Percentiles rank a stretch among this genome's conserved stretches.
Conservation (phyloP, 2,888 invertebrate genomes). For the Oasisia sp. region DNA sequence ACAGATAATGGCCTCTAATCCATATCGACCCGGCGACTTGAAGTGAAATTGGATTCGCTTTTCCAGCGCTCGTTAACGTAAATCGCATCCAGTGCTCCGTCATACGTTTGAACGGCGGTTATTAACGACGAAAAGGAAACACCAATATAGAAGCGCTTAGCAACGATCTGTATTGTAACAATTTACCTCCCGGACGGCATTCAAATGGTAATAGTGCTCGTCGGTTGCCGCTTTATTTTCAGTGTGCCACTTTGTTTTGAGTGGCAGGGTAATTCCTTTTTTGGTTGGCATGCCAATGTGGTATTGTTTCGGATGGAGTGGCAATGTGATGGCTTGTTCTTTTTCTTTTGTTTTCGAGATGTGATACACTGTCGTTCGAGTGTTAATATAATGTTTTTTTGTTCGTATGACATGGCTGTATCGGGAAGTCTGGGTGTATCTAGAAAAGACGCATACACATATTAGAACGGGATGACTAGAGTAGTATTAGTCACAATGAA, state of each 20-base stretch:
- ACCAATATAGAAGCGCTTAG: conserved; percentile 12
- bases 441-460: too few species aligned
- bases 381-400: not conserved
- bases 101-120: not conserved
- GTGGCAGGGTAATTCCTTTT: not conserved
- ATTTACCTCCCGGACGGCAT: not conserved
- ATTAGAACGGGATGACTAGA: too few species aligned
- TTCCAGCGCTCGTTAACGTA: not conserved
- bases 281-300: too few species aligned
- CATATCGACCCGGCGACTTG: not conserved
- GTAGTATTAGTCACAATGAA: too few species aligned
- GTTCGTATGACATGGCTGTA: not conserved
- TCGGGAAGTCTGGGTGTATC: too few species aligned
- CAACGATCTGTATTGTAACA: not conserved
- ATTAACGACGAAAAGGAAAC: not conserved
- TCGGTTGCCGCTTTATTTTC: not conserved
- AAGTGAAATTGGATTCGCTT: not conserved
- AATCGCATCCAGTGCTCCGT: not conserved
- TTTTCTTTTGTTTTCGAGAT: too few species aligned
- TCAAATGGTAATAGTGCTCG: not conserved
- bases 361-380: not conserved
- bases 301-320: not conserved
- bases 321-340: not conserved
- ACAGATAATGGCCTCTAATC: not conserved
- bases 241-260: not conserved